Evolutionary conservation across 2,888 invertebrate species (phyloP).

Genomic region (Clistopyga incitator): DNA sequence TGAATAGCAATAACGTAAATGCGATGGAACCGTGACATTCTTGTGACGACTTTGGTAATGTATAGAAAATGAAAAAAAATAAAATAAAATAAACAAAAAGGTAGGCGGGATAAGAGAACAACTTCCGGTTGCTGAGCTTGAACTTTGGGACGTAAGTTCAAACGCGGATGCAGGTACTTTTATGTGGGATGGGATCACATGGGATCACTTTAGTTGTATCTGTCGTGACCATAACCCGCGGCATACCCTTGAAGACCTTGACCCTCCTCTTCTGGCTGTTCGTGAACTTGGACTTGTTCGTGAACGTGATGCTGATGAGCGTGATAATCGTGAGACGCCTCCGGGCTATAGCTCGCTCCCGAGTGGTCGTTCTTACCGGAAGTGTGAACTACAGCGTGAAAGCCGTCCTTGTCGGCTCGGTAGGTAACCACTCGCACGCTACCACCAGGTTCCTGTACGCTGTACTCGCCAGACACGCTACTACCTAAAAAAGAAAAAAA

Average conservation of each 20-base stretch:
- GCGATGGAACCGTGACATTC: not conserved
- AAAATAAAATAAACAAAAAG: no score
- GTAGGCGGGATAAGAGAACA: not conserved
- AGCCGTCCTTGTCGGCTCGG: slow-evolving; percentile 78
- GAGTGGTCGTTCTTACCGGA: slow-evolving; percentile 72
- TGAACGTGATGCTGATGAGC: slow-evolving; percentile 55
- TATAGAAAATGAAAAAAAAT: not conserved
- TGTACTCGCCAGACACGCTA: slow-evolving; percentile 78
- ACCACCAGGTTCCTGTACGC: slow-evolving; percentile 80
- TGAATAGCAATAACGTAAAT: slow-evolving; percentile 40
- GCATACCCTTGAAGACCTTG: slow-evolving; percentile 61
- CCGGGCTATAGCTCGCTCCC: slow-evolving; percentile 66
- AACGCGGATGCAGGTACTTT: slow-evolving; percentile 49
- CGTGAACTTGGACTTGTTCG: slow-evolving; percentile 39
- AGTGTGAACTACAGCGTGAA: slow-evolving; percentile 78
- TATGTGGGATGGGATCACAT: not conserved
- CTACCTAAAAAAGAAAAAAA: slow-evolving; percentile 70
- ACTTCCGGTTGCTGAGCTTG: not conserved
- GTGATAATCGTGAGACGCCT: slow-evolving; percentile 57
- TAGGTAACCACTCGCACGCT: slow-evolving; percentile 78
- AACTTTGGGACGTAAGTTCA: not conserved
- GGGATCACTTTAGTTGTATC: slow-evolving; percentile 63
- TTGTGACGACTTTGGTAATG: slow-evolving; percentile 49
- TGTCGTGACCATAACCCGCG: slow-evolving; percentile 62
- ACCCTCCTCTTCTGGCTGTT: slow-evolving; percentile 7